Conservation (phyloP, 2,888 invertebrate genomes). For the Philereme transversata region DNA sequence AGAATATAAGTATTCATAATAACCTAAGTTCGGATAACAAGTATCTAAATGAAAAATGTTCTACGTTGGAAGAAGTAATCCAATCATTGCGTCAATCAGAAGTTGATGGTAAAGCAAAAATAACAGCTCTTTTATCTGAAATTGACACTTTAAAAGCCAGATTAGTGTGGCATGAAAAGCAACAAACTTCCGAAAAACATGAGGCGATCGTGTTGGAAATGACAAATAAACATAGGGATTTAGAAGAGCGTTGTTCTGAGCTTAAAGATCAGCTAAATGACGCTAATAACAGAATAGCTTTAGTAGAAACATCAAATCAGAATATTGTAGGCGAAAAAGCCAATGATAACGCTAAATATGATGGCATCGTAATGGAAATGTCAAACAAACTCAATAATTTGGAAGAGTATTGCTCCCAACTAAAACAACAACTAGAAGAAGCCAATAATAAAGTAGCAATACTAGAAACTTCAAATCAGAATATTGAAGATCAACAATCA, state of each 20-base stretch:
- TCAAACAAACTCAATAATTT: constrained; percentile 51
- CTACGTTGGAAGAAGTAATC: constrained; percentile 48
- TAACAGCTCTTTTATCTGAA: constrained; percentile 48
- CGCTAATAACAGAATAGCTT: constrained; percentile 65
- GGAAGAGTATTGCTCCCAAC: constrained; percentile 57
- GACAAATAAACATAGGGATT: constrained; percentile 48
- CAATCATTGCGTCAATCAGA: constrained; percentile 45
- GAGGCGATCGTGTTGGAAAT: constrained; percentile 42
- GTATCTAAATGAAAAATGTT: constrained; percentile 43
- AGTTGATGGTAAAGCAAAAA: constrained; percentile 46
- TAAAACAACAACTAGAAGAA: constrained; percentile 61
- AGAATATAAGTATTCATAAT: constrained; percentile 52
- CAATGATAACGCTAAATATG: constrained; percentile 41
- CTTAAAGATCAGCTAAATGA: constrained; percentile 62
- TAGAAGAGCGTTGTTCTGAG: constrained; percentile 59
- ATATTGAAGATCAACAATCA: neutral
- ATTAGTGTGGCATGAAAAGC: constrained; percentile 44
- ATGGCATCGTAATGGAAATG: constrained; percentile 41
- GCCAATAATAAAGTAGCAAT: constrained; percentile 66
- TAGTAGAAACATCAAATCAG: constrained; percentile 45
- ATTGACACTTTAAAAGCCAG: constrained; percentile 49
- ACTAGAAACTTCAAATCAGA: constrained; percentile 42
- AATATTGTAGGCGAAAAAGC: constrained; percentile 29
- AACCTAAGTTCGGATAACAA: constrained; percentile 44
- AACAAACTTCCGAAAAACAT: constrained; percentile 37